Conservation (phyloP, 2,888 invertebrate genomes). For the Polymixis lichenea region DNA sequence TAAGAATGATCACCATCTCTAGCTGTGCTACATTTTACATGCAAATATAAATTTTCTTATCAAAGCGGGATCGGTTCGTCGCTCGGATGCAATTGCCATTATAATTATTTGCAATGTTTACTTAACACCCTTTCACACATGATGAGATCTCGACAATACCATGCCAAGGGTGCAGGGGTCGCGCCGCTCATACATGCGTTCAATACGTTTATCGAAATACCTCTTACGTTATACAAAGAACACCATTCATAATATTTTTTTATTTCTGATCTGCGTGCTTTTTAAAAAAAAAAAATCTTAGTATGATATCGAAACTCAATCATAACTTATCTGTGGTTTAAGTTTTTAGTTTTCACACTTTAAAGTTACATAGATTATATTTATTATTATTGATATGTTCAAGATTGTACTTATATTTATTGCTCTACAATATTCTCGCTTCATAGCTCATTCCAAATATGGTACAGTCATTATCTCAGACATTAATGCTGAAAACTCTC, state of each 20-base stretch:
- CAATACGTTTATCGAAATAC: constrained; percentile 76
- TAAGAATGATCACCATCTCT: constrained; percentile 82
- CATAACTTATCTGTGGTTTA: neutral
- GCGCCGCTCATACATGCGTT: constrained; percentile 61
- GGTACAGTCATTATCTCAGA: constrained; percentile 48
- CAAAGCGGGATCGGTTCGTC: constrained; percentile 81
- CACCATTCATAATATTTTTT: constrained; percentile 55
- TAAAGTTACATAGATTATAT: neutral
- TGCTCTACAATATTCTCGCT: constrained; percentile 23
- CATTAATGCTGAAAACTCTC: constrained; percentile 56
- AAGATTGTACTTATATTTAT: neutral
- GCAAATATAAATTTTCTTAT: constrained; percentile 87
- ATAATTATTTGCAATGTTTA: constrained; percentile 91
- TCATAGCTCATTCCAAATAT: constrained; percentile 42
- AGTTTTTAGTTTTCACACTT: neutral
- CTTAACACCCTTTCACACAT: constrained; percentile 91
- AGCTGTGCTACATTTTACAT: constrained; percentile 83
- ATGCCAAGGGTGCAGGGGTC: constrained; percentile 75
- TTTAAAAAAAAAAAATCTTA: constrained; percentile 17
- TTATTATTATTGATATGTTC: constrained; percentile 1
- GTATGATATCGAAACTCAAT: constrained; percentile 3
- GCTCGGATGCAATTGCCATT: constrained; percentile 87
- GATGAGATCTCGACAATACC: constrained; percentile 86
- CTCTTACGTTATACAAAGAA: constrained; percentile 75
- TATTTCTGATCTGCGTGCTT: constrained; percentile 30